These are phyloP conservation scores for Oreochromis tanganicae DNA, from an alignment of 2,113 vertebrate genomes.

Conservation along the genomic window DNA sequence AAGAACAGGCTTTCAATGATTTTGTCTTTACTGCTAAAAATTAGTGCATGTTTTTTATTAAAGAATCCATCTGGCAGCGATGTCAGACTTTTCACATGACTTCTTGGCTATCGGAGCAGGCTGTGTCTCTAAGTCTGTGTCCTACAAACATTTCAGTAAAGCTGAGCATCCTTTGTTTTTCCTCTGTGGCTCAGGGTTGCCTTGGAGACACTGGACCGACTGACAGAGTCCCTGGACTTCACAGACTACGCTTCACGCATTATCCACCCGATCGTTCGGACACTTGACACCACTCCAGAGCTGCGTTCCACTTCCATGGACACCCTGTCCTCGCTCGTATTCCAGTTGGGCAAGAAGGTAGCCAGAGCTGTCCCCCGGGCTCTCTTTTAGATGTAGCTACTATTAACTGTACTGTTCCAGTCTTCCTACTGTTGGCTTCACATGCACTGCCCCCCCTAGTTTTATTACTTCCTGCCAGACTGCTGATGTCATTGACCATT, in stretches of 20 bases:
- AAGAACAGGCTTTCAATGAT: not conserved
- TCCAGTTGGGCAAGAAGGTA: slow-evolving; percentile 98
- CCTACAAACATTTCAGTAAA: not conserved
- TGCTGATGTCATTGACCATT: slow-evolving; percentile 58
- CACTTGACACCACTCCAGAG: slow-evolving; percentile 90
- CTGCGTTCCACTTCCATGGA: slow-evolving; percentile 92
- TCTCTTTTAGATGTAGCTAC: not conserved
- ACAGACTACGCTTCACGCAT: slow-evolving; percentile 96
- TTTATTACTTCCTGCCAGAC: slow-evolving; percentile 66
- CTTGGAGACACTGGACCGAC: slow-evolving; percentile 89
- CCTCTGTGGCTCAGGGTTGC: slow-evolving; percentile 77
- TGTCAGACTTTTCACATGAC: not conserved
- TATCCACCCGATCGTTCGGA: slow-evolving; percentile 93
- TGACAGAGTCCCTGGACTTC: slow-evolving; percentile 96
- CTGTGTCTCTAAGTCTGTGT: not conserved
- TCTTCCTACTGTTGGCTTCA: slow-evolving; percentile 30
- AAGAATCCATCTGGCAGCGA: not conserved
- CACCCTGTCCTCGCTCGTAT: slow-evolving; percentile 93
- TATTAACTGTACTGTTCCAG: slow-evolving; percentile 15
- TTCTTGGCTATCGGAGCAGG: not conserved
- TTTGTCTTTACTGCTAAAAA: not conserved
- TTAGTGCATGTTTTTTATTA: not conserved
- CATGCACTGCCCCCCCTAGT: not conserved
- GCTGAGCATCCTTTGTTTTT: not conserved
- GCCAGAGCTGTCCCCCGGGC: slow-evolving; percentile 42